Evolutionary conservation across 2,113 vertebrate species (phyloP).

Genomic region (Seriola aureovittata): DNA sequence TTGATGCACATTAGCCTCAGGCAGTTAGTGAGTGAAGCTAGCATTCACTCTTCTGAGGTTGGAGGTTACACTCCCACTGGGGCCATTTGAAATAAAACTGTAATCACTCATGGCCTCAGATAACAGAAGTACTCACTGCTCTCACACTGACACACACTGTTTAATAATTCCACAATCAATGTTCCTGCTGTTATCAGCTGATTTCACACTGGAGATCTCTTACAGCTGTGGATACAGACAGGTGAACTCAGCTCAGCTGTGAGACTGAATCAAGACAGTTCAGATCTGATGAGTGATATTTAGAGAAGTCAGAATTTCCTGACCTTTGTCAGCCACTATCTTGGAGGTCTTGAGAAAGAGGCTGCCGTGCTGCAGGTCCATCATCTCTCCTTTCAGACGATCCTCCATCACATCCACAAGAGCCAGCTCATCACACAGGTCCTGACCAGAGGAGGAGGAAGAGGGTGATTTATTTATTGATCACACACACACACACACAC

Average conservation of each 20-base stretch:
- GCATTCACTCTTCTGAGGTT: background rate
- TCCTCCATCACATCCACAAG: constrained; percentile 97
- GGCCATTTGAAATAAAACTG: background rate
- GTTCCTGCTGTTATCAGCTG: no score
- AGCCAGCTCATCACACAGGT: constrained; percentile 93
- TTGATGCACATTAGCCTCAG: background rate
- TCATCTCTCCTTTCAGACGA: constrained; percentile 96
- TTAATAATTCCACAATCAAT: background rate
- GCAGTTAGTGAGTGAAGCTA: background rate
- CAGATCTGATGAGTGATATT: background rate
- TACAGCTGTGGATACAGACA: background rate
- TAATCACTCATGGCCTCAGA: background rate
- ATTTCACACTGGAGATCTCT: no score
- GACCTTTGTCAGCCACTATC: constrained; percentile 94
- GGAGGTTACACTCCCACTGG: background rate
- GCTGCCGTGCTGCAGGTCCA: constrained; percentile 97
- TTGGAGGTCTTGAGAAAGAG: constrained; percentile 95
- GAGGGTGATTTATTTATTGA: no score
- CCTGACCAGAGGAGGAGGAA: constrained; percentile 75
- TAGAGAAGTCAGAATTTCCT: no score
- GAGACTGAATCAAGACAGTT: background rate
- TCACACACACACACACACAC: no score
- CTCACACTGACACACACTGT: background rate
- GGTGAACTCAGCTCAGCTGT: background rate
- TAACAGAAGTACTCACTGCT: background rate